phyloP scores from a whole-genome alignment of 2,113 vertebrate species.

The Lepidothrix coronata region DNA sequence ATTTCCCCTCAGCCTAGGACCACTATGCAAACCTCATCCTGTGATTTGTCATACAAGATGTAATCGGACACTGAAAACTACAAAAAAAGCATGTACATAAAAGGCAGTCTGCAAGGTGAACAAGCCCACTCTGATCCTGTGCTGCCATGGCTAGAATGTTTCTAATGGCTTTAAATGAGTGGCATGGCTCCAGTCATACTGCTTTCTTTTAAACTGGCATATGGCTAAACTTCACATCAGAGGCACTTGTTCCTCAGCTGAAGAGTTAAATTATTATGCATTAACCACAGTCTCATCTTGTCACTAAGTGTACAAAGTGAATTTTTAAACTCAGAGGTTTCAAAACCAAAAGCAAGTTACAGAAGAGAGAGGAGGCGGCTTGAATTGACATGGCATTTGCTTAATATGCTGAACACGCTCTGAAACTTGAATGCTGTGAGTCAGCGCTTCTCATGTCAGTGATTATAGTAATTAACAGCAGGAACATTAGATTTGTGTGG shows the following conservation, averaged over 20 bases:
- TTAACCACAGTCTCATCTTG: not conserved
- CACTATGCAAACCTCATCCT: not conserved
- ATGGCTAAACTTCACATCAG: not conserved
- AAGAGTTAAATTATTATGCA: not conserved
- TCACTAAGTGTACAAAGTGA: not conserved
- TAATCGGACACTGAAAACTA: not conserved
- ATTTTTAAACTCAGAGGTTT: not conserved
- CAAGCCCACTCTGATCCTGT: not conserved
- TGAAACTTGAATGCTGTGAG: conserved; percentile 51
- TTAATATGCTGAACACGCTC: conserved; percentile 41
- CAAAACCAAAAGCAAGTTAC: conserved; percentile 10
- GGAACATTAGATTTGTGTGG: conserved; percentile 50
- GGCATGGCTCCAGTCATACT: not conserved
- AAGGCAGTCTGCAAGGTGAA: not conserved
- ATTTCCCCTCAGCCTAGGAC: not conserved
- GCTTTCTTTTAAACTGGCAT: not conserved
- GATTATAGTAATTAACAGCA: conserved; percentile 66
- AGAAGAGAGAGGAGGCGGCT: conserved; percentile 2
- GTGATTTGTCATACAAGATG: not conserved
- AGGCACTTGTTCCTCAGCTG: not conserved
- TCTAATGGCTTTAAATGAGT: not conserved
- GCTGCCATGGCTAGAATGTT: not conserved
- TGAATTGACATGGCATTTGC: conserved; percentile 15
- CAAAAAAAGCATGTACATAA: not conserved
- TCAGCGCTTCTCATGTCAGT: conserved; percentile 55